A percentile compares a stretch with the other conserved stretches of the same genome.
Conservation (phyloP, 2,797 vertebrate genomes). For the Poliocrania exsul region DNA sequence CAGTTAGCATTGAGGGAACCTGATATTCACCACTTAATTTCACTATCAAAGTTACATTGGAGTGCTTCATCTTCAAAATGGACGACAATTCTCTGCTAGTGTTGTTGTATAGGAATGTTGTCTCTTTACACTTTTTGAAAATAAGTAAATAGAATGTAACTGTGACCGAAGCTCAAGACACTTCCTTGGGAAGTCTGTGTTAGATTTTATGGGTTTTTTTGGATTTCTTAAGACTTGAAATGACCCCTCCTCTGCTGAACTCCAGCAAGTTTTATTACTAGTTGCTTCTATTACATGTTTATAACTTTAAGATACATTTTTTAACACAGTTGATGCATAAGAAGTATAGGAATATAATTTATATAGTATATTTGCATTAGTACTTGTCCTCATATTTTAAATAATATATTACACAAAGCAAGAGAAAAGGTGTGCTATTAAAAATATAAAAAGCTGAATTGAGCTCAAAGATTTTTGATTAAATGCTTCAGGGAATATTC, state of each 20-base stretch:
- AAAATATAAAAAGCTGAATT: background rate
- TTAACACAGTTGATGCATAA: background rate
- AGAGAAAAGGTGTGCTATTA: background rate
- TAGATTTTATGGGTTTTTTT: background rate
- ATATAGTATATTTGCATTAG: background rate
- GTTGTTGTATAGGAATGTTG: background rate
- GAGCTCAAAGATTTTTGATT: background rate
- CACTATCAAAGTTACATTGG: background rate
- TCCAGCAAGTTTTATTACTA: background rate
- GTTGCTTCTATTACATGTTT: background rate
- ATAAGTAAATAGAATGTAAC: background rate
- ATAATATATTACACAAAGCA: background rate
- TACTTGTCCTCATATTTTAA: background rate
- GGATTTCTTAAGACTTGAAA: background rate
- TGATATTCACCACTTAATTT: background rate
- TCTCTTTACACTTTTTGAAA: background rate
- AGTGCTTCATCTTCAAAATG: background rate
- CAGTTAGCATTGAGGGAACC: background rate
- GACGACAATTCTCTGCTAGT: background rate
- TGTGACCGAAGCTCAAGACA: background rate
- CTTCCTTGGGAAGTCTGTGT: background rate
- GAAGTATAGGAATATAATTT: background rate
- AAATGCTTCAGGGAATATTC: conserved; percentile 1
- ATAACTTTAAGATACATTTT: background rate
- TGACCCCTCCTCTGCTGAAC: background rate